Base-by-base conservation (phyloP, 2,797 vertebrate species). In the Chaetodon trifasciatus region DNA sequence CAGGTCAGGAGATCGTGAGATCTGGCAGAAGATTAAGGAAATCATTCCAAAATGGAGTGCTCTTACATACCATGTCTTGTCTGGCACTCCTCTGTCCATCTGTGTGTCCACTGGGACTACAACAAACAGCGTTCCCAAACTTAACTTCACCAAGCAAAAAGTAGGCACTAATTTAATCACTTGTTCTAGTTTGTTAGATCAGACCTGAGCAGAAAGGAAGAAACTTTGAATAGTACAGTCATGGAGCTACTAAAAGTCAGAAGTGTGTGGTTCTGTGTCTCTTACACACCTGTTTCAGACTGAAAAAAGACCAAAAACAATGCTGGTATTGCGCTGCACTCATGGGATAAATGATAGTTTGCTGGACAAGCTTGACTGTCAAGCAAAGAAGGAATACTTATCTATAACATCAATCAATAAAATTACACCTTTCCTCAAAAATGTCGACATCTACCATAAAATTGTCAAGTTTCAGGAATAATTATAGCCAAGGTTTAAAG, bases 1-100 rank as follows among this genome's bases (percentile, higher is more conserved):
- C 52, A 79, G 89, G 84, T 86, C 89, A 91, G 44, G 56, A 69
- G 87, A 75, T 82, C 71, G 76, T 91, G 89, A 87, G 86, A 92
- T 71, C 82, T 91, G 89, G 89, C 86, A 67, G 11, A 35, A 65
- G 74, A 89, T 82, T 76, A 78, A 85, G 76, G 74, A 87, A 82
- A 82, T 49, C 19, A 52, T 73, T 84, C 80, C 60, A 83, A 89
- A 87, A 75, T 9, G 63, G 81, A 83, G 73, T 9, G 47, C 63
- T 68, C 82, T 78, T 85, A 82, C 58, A 82, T 88, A 79, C 70
- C 44, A 83, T 68, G 77, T 85, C 84, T 89, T 77, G 65, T 79
- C 74, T 87, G 74, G 73, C 61, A 66, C 66, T 74, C 78, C 12
- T 81, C 71, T 72, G 80, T 76, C 73, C 71, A 84, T 86, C 76